These are phyloP conservation scores for Cynopterus sphinx DNA, from an alignment of 2,797 vertebrate species.

Conservation along the genomic window DNA sequence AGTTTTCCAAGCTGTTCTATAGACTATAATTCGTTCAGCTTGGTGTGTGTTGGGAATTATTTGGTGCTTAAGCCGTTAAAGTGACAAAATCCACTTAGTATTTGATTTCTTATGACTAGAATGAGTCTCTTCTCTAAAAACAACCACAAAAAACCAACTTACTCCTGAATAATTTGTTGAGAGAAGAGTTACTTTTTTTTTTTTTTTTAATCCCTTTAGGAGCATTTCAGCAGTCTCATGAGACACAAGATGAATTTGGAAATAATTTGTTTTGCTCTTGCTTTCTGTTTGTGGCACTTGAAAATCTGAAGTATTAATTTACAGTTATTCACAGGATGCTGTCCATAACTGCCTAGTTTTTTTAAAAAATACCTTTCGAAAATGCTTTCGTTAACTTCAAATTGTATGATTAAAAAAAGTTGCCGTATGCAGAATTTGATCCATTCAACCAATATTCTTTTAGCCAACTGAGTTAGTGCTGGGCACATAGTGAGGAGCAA, in stretches of 20 bases:
- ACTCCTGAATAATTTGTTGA: slow-evolving; percentile 10
- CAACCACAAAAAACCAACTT: background rate
- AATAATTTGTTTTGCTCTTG: slow-evolving; percentile 37
- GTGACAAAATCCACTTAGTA: background rate
- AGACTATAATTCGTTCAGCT: background rate
- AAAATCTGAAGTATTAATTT: background rate
- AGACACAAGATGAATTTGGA: slow-evolving; percentile 1
- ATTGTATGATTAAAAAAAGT: background rate
- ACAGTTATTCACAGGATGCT: background rate
- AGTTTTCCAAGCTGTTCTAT: background rate
- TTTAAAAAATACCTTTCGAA: background rate
- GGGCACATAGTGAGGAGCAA: background rate
- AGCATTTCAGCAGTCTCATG: background rate
- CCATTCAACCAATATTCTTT: background rate
- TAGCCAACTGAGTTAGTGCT: background rate
- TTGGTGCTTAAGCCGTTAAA: background rate
- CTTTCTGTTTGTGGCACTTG: slow-evolving; percentile 16
- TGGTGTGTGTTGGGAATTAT: background rate
- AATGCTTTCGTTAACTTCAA: background rate
- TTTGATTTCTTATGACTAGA: slow-evolving; percentile 8
- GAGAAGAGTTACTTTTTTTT: background rate
- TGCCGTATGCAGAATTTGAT: background rate
- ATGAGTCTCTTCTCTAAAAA: background rate
- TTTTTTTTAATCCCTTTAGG: background rate
- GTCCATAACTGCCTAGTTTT: background rate